Conservation (phyloP, 1,140 invertebrate species). For the Zelostemma sp. region DNA sequence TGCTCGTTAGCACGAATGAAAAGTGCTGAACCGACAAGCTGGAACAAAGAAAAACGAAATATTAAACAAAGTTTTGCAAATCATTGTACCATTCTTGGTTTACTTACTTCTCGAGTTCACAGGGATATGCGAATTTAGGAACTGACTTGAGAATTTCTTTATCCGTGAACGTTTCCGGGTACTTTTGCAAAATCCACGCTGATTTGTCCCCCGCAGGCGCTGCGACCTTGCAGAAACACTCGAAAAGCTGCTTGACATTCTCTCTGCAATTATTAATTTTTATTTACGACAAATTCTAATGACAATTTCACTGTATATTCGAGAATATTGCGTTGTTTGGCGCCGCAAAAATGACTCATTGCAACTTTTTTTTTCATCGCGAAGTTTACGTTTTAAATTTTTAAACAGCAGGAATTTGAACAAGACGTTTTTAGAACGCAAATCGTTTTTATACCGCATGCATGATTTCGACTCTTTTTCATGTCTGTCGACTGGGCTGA, state of each 20-base stretch:
- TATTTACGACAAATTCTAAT: not conserved
- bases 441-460: too few species aligned
- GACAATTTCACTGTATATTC: too few species aligned
- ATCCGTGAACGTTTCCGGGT: constrained; percentile 81
- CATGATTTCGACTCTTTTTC: too few species aligned
- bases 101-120: constrained; percentile 82
- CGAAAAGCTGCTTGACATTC: constrained; percentile 84
- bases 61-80: not conserved
- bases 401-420: too few species aligned
- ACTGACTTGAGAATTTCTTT: constrained; percentile 84
- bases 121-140: constrained; percentile 88
- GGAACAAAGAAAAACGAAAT: constrained; percentile 51
- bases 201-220: constrained; percentile 74
- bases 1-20: constrained; percentile 93
- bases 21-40: constrained; percentile 85
- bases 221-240: constrained; percentile 87
- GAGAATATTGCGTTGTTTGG: too few species aligned
- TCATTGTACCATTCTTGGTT: not conserved
- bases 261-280: constrained; percentile 73
- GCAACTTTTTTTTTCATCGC: too few species aligned
- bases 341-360: too few species aligned
- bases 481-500: too few species aligned
- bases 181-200: constrained; percentile 83
- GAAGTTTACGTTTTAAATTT: too few species aligned
- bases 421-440: too few species aligned